These are phyloP conservation scores for Tenodera sinensis DNA, from an alignment of 2,888 invertebrate genomes.

Conservation along the genomic window DNA sequence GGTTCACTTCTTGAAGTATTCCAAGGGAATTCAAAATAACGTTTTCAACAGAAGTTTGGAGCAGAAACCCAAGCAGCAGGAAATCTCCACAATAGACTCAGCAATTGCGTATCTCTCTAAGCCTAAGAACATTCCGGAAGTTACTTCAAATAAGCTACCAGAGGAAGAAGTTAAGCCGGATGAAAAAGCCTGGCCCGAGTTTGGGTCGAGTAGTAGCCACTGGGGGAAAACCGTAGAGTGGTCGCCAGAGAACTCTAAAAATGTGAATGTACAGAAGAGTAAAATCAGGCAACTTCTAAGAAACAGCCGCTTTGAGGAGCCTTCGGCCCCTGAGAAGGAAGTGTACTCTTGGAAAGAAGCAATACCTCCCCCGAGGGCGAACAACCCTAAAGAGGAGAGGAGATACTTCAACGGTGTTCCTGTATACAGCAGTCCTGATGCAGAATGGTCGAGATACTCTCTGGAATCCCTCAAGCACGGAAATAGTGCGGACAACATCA, in stretches of 20 bases:
- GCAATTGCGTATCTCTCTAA: constrained; percentile 14
- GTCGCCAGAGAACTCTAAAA: background rate
- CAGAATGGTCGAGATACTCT: constrained; percentile 13
- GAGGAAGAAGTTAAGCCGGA: background rate
- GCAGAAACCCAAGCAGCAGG: background rate
- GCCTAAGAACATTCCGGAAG: background rate
- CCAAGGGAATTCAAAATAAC: background rate
- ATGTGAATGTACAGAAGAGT: background rate
- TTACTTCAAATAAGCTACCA: background rate
- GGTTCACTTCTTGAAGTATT: background rate
- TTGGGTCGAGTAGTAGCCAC: background rate
- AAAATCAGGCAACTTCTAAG: background rate
- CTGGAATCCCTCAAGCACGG: constrained; percentile 24
- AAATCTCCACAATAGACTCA: constrained; percentile 7
- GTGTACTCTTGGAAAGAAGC: background rate
- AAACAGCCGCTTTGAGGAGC: background rate
- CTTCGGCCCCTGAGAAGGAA: background rate
- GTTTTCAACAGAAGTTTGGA: background rate
- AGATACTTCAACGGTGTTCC: constrained; percentile 14
- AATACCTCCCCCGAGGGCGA: background rate
- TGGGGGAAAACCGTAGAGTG: background rate
- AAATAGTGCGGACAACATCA: background rate
- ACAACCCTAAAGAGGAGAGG: constrained; percentile 9
- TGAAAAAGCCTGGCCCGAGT: background rate
- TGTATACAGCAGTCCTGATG: constrained; percentile 10